Evolutionary conservation across 2,888 invertebrate genomes (phyloP).

Genomic region (Cerastis rubricosa): DNA sequence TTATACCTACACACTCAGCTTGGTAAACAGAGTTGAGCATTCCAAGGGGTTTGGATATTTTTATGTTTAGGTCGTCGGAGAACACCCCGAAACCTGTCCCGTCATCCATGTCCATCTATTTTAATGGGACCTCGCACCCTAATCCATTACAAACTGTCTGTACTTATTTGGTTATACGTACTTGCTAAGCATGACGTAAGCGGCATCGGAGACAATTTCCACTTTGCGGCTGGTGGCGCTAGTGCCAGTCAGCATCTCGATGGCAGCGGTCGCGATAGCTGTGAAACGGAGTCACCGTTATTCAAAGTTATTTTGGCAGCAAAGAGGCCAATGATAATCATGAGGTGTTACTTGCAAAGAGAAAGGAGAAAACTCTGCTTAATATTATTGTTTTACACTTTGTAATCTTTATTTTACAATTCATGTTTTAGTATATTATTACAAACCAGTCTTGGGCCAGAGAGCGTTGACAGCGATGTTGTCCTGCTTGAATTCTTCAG

Average conservation of each 20-base stretch:
- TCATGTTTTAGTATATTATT: background rate
- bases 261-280: slow-evolving; percentile 98
- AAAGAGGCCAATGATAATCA: background rate
- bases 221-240: slow-evolving; percentile 94
- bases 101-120: no score
- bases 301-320: background rate
- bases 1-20: no score
- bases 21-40: no score
- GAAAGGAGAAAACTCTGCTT: background rate
- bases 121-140: background rate
- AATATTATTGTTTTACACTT: background rate
- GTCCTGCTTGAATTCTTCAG: slow-evolving; percentile 96
- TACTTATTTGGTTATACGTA: slow-evolving; percentile 28
- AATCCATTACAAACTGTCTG: background rate
- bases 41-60: no score
- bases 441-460: slow-evolving; percentile 97
- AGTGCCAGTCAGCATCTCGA: slow-evolving; percentile 95
- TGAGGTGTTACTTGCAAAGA: background rate
- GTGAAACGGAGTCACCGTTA: slow-evolving; percentile 60
- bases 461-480: slow-evolving; percentile 98
- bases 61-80: no score
- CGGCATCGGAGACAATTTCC: slow-evolving; percentile 97
- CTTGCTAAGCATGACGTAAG: slow-evolving; percentile 94
- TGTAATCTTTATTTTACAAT: background rate
- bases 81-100: no score